Percentiles rank a stretch among this genome's conserved stretches.
phyloP scores from a whole-genome alignment of 2,888 invertebrate species.

The Sarcophaga caerulescens region DNA sequence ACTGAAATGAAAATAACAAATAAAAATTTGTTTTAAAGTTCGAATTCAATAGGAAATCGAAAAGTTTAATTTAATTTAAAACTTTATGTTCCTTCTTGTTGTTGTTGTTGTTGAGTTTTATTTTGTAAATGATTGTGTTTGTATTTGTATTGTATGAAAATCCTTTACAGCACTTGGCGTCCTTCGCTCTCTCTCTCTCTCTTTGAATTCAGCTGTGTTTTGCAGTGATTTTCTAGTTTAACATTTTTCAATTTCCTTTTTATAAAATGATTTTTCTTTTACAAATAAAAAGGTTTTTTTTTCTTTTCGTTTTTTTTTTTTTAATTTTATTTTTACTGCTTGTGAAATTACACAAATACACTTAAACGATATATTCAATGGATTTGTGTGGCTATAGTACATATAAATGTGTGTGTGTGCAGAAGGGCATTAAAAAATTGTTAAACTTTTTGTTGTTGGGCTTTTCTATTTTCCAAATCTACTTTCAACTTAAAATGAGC shows the following conservation, averaged over 20 bases:
- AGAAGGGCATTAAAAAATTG: slow-evolving; percentile 32
- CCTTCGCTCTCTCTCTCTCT: background rate
- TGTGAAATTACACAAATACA: background rate
- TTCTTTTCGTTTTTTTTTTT: no score
- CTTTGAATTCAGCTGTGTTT: background rate
- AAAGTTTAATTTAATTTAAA: slow-evolving; percentile 67
- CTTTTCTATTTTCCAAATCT: slow-evolving; percentile 44
- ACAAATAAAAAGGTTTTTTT: slow-evolving; percentile 42
- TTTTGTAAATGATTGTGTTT: background rate
- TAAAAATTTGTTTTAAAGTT: slow-evolving; percentile 47
- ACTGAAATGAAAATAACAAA: no score
- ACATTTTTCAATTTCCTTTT: slow-evolving; percentile 65
- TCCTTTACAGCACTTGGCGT: background rate
- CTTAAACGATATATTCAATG: no score
- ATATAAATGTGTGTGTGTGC: background rate
- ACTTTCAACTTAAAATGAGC: slow-evolving; percentile 58
- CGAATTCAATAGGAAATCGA: slow-evolving; percentile 58
- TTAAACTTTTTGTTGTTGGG: background rate
- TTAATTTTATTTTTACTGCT: background rate
- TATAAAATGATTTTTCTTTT: slow-evolving; percentile 58
- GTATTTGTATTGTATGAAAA: background rate
- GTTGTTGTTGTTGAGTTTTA: slow-evolving; percentile 35
- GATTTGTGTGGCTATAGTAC: no score
- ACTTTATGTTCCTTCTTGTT: slow-evolving; percentile 58
- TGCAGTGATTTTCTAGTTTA: slow-evolving; percentile 28